Base-by-base conservation (phyloP, 2,113 vertebrate genomes). In the Anarrhichthys ocellatus region DNA sequence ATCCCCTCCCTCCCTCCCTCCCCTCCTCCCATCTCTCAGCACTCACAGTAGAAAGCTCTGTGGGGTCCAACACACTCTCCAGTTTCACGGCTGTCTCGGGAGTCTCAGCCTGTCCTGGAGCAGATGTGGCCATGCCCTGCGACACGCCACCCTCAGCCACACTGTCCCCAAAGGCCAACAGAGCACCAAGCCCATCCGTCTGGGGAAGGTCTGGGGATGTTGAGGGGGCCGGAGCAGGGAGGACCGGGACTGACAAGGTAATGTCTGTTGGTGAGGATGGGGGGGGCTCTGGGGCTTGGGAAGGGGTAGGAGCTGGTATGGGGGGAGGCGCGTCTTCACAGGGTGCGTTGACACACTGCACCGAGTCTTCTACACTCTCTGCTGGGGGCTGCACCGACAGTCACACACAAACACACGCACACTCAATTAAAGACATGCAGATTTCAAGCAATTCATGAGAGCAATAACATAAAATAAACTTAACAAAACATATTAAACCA, bases 1-100 rank as follows among this genome's bases (percentile, higher is more conserved):
- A 82, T 77, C 78, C 27, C 46, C 66, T 52, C 89, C 85, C 36
- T 58, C 22, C 52, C 65, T 59, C 89, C 90, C 87, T 89, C 90
- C 85, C 84, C 76, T 88, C 92, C 91, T 93, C 95, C 95, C 94
- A 95, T 96, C 96, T 96, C 95, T 96, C 95, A 96, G 95, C 96
- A 97, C 97, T 99, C 96, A 99, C 98, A 94, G 98, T 99, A 96
- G 98, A 98, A 97, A 99, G 96, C 90, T 99, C 97, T 86, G 96
- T 96, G 91, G 97, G 96, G 94, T 99, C 97, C 96, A 97, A 95
- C 91, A 97, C 96, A 91, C 88, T 96, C 92, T 97, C 97, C 93
- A 94, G 86, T 95, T 95, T 96, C 92, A 92, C 81, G 92, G 91
- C 93, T 85, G 94, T 94, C 88, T 89, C 87, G 89, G 90, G 92